Evolutionary conservation across 2,888 invertebrate genomes (phyloP), one percentile per base, ranked within the genome.

Genomic region (Tridacna gigas): DNA sequence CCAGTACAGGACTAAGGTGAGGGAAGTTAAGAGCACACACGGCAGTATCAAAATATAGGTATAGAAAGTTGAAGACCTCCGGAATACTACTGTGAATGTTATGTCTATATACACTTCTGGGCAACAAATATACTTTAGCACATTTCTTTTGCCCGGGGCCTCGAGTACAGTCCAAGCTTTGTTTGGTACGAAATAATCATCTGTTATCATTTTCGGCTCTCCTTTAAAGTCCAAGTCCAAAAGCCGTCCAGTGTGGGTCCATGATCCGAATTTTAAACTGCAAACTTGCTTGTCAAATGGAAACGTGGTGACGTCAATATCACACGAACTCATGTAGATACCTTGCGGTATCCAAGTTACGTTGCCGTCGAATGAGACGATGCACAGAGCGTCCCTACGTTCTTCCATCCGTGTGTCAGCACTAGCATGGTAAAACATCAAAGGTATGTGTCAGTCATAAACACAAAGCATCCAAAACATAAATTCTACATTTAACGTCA

Each of bases 1-100:
- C 95, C 95, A 95, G 89, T 95, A 95, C 45, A 95, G 91, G 7
- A 95, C 95, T 75, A 95, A 91, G 4, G 95, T 95, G 71, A 95
- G 91, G 22, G 94, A 92, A 12, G 95, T 95, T 69, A 95, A 91
- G 45, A 95, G 91, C 60, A 95, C 93, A 89, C 95, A 95, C n/a
- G 95, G 95, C 61, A 95, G 90, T 82, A 95, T 93, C 79, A 95
- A 91, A 73, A 95, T 94, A 89, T 95, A 95, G 76, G 93, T 94
- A 91, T 94, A 95, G 87, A 94, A 94, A 15, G 93, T 92, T 13
- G 93, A 92, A 48, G 91, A 88, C 47, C 94, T 79, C 81, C 92
- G 86, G 78, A 94, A 91, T 47, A 90, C 86, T 25, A 95, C 82
- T 25, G 91, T 90, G 86, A 94, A 95, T 9, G 94, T 93, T 74